Percentiles rank a stretch among this genome's conserved stretches.
These are phyloP conservation scores for Pipistrellus kuhlii DNA, from an alignment of 2,797 vertebrate species.

Conservation along the genomic window DNA sequence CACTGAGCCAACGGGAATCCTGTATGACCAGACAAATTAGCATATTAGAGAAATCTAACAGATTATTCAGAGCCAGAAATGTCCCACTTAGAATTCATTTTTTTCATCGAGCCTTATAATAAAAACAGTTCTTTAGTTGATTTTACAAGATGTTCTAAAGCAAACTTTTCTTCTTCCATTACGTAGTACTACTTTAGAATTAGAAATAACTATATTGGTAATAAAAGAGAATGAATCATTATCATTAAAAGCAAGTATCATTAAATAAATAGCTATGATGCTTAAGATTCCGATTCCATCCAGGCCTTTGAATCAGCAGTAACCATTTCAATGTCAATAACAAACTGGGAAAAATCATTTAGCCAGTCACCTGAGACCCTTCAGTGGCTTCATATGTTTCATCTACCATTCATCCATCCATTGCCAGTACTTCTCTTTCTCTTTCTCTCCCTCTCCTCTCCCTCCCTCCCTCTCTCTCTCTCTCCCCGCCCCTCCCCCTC, in stretches of 20 bases:
- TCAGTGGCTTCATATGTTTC: background rate
- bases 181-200: constrained; percentile 25
- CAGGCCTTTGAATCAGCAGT: constrained; percentile 60
- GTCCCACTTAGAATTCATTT: constrained; percentile 40
- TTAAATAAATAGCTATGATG: constrained; percentile 73
- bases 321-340: constrained; percentile 72
- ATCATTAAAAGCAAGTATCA: constrained; percentile 66
- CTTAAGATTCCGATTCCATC: constrained; percentile 58
- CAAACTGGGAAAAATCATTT: constrained; percentile 55
- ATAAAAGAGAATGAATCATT: constrained; percentile 60
- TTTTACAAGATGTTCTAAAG: constrained; percentile 34
- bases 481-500: background rate
- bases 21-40: constrained; percentile 39
- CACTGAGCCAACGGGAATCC: constrained; percentile 5
- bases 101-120: constrained; percentile 5
- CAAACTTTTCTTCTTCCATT: background rate
- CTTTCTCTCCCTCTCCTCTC: background rate
- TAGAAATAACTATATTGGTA: constrained; percentile 54
- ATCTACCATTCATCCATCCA: background rate
- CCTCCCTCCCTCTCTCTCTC: background rate
- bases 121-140: constrained; percentile 58
- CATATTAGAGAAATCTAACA: constrained; percentile 58
- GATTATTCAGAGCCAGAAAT: constrained; percentile 63
- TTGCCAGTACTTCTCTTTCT: background rate
- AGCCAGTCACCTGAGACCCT: constrained; percentile 56